Evolutionary conservation across 1,140 invertebrate species (phyloP).

Genomic region (Carcinoscorpius rotundicauda): DNA sequence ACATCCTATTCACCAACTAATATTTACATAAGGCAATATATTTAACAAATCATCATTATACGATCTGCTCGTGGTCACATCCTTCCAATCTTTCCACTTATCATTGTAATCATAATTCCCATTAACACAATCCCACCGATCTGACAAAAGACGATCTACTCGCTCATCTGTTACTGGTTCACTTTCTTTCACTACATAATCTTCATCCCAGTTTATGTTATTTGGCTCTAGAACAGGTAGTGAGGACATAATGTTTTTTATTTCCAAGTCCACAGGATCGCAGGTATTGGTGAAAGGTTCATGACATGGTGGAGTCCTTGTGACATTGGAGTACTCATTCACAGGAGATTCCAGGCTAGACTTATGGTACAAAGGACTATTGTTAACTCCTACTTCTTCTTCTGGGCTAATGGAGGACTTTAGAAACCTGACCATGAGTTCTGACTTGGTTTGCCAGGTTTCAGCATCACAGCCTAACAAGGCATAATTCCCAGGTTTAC

Average conservation of each 20-base stretch:
- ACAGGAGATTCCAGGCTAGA: slow-evolving; percentile 8
- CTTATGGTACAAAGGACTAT: slow-evolving; percentile 11
- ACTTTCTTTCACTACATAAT: slow-evolving; percentile 30
- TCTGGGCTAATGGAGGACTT: slow-evolving; percentile 28
- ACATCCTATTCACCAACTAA: slow-evolving; percentile 45
- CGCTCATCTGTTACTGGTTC: slow-evolving; percentile 27
- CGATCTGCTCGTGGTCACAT: slow-evolving; percentile 53
- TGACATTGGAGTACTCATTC: slow-evolving; percentile 10
- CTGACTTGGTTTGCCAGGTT: slow-evolving; percentile 38
- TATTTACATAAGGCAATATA: slow-evolving; percentile 84
- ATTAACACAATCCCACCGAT: slow-evolving; percentile 44
- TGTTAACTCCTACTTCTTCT: slow-evolving; percentile 3
- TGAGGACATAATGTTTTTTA: slow-evolving; percentile 44
- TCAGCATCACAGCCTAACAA: slow-evolving; percentile 18
- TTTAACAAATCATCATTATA: slow-evolving; percentile 57
- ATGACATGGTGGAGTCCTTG: slow-evolving; percentile 7
- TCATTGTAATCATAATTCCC: slow-evolving; percentile 44
- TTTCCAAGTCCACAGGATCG: slow-evolving; percentile 30
- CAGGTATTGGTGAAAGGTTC: not conserved
- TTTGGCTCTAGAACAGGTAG: slow-evolving; percentile 48
- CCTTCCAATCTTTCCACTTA: slow-evolving; percentile 68
- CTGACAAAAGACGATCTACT: slow-evolving; percentile 25
- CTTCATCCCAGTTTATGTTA: slow-evolving; percentile 35
- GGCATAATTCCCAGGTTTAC: slow-evolving; percentile 25
- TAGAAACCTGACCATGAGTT: slow-evolving; percentile 44